Evolutionary conservation across 2,888 invertebrate genomes (phyloP).

Genomic region (Perizoma affinitatum): DNA sequence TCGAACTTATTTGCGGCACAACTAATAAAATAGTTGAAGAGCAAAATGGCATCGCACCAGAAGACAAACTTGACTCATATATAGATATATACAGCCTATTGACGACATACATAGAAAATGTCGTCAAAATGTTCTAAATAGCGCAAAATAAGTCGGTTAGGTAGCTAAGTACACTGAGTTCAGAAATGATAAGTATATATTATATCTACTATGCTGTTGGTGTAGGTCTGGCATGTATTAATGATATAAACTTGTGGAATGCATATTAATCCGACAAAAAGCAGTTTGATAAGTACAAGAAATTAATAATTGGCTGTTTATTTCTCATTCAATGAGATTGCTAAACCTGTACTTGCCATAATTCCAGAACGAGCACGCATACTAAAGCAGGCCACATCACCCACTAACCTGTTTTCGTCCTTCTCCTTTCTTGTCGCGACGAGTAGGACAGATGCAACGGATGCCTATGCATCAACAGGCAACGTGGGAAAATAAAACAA

Average conservation of each 20-base stretch:
- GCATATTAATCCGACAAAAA: conserved; percentile 11
- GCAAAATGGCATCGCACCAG: too few relatives aligned
- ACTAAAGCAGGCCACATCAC: conserved; percentile 18
- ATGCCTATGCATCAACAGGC: conserved; percentile 56
- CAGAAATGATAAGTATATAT: too few relatives aligned
- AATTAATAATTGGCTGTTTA: conserved; percentile 9
- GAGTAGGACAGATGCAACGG: conserved; percentile 46
- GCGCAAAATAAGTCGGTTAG: too few relatives aligned
- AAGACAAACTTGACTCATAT: too few relatives aligned
- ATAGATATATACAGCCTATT: too few relatives aligned
- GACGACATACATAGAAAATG: too few relatives aligned
- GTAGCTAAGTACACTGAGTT: too few relatives aligned
- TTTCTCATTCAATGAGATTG: conserved; percentile 1
- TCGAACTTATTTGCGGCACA: too few relatives aligned
- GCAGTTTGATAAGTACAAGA: conserved; percentile 3
- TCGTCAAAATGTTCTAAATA: too few relatives aligned
- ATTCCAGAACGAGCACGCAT: conserved; percentile 24
- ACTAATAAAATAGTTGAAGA: too few relatives aligned
- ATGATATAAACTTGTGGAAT: conserved; percentile 1
- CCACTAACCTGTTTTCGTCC: conserved; percentile 41
- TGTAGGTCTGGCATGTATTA: conserved; percentile 7
- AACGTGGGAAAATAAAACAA: conserved; percentile 33
- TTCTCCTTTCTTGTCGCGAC: conserved; percentile 39
- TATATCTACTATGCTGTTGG: neutral
- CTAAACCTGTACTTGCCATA: conserved; percentile 14